A percentile compares a stretch with the other conserved stretches of the same genome.
These are phyloP conservation scores for Hirtodrosophila cameraria DNA, from an alignment of 2,888 invertebrate genomes.

Conservation along the genomic window DNA sequence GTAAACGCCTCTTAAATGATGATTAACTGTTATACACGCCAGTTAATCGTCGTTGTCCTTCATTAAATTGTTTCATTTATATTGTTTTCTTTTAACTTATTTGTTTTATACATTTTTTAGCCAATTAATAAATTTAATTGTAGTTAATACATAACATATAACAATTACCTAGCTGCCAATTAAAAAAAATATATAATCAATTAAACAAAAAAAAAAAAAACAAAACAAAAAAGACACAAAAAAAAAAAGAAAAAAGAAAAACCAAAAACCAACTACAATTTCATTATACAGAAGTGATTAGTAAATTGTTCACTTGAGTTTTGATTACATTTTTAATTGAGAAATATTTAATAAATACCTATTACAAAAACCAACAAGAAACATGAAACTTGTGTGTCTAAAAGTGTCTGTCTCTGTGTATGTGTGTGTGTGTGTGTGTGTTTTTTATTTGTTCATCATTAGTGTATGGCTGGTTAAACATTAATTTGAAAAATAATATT, in stretches of 20 bases:
- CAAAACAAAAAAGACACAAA: too few relatives aligned
- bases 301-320: conserved; percentile 18
- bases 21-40: conserved; percentile 30
- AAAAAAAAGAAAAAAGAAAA: background rate
- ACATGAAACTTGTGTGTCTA: conserved; percentile 6
- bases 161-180: conserved; percentile 50
- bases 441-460: conserved; percentile 28
- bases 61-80: conserved; percentile 7
- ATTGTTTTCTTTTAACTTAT: background rate
- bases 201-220: too few relatives aligned
- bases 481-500: conserved; percentile 30
- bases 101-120: conserved; percentile 11
- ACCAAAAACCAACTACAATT: background rate
- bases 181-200: background rate
- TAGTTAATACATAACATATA: conserved; percentile 45
- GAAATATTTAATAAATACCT: conserved; percentile 17
- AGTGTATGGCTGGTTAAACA: conserved; percentile 19
- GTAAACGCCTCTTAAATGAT: conserved; percentile 25
- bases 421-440: conserved; percentile 7
- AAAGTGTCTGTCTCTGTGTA: conserved; percentile 1
- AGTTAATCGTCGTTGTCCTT: conserved; percentile 15
- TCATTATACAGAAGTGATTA: too few relatives aligned
- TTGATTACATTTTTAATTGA: conserved; percentile 19
- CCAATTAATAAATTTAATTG: conserved; percentile 29
- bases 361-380: conserved; percentile 15